Conservation (phyloP, 2,888 invertebrate species). For the Archips xylosteana region DNA sequence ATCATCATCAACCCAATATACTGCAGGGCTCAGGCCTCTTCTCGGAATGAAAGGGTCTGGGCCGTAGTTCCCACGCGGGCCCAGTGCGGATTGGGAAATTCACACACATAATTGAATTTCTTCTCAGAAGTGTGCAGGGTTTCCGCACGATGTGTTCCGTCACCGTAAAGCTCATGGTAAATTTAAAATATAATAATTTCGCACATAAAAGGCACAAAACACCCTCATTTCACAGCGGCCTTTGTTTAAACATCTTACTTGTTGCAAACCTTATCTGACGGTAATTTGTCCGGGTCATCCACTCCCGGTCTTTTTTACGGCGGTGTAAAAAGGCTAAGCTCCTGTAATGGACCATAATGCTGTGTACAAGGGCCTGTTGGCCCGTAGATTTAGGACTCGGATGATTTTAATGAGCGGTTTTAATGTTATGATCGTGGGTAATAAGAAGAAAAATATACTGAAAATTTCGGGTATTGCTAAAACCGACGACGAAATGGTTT, state of each 20-base stretch:
- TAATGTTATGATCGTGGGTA: slow-evolving; percentile 34
- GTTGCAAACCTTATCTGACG: slow-evolving; percentile 25
- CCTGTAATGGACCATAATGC: slow-evolving; percentile 28
- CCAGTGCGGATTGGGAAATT: too few relatives aligned
- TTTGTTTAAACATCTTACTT: slow-evolving; percentile 30
- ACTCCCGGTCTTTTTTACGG: slow-evolving; percentile 23
- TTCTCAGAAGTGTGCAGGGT: too few relatives aligned
- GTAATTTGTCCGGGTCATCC: slow-evolving; percentile 35
- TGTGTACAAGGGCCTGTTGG: slow-evolving; percentile 28
- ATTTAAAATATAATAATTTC: too few relatives aligned
- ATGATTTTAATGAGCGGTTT: slow-evolving; percentile 37
- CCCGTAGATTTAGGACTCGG: slow-evolving; percentile 20
- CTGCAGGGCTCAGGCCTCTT: too few relatives aligned
- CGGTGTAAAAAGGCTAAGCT: slow-evolving; percentile 36
- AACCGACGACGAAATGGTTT: not conserved
- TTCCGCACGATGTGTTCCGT: too few relatives aligned
- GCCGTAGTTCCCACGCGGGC: too few relatives aligned
- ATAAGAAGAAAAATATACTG: slow-evolving; percentile 14
- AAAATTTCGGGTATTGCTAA: not conserved
- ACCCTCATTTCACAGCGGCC: not conserved
- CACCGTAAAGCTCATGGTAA: too few relatives aligned
- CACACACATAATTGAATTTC: too few relatives aligned
- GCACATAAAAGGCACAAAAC: not conserved
- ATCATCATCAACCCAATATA: too few relatives aligned
- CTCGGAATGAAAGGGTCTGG: too few relatives aligned